Conservation (phyloP, 2,888 invertebrate genomes). For the Eilema griseolum region DNA sequence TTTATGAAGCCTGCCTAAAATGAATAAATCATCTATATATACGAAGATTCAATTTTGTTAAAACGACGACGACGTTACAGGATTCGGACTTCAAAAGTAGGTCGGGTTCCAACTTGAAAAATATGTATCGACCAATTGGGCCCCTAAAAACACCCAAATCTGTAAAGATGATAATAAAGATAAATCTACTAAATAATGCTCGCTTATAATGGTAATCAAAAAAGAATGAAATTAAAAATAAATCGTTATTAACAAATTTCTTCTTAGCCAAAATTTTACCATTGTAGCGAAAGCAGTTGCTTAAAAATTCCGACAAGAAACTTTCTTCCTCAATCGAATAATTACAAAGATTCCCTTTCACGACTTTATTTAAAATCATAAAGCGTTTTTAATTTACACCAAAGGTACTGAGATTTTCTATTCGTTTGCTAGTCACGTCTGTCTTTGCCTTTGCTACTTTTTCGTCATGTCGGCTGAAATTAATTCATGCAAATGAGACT, state of each 20-base stretch:
- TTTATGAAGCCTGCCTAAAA: neutral
- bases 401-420: constrained; percentile 50
- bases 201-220: neutral
- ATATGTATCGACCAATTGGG: too few species aligned
- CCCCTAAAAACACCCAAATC: neutral
- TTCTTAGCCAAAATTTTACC: neutral
- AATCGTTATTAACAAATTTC: neutral
- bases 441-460: constrained; percentile 54
- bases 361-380: constrained; percentile 41
- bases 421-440: constrained; percentile 69
- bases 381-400: constrained; percentile 41
- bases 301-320: constrained; percentile 13
- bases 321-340: constrained; percentile 27
- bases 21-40: neutral
- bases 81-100: neutral
- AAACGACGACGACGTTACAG: neutral
- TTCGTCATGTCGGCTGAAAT: constrained; percentile 70
- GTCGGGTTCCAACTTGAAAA: too few species aligned
- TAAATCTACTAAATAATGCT: too few species aligned
- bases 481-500: constrained; percentile 76
- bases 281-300: neutral
- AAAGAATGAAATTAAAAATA: neutral
- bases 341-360: constrained; percentile 29
- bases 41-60: neutral
- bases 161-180: too few species aligned